Conservation (phyloP, 2,888 invertebrate genomes). For the Belgica antarctica region DNA sequence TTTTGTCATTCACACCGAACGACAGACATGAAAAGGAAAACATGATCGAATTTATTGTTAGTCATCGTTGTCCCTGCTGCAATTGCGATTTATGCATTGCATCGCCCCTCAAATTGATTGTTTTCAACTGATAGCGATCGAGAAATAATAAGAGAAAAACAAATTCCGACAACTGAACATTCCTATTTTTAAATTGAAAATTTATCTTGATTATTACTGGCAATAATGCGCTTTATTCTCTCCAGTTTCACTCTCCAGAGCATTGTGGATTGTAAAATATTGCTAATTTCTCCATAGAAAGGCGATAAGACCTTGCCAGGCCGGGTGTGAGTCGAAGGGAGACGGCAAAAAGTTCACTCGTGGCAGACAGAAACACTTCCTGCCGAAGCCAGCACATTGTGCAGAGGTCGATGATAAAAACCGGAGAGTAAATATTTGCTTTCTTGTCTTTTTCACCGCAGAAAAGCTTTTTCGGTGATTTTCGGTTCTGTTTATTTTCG, state of each 20-base stretch:
- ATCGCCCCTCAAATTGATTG: conserved; percentile 12
- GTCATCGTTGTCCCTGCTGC: neutral
- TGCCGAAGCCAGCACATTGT: neutral
- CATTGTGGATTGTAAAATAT: neutral
- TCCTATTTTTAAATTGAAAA: conserved; percentile 29
- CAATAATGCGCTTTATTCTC: conserved; percentile 15
- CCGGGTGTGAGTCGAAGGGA: neutral
- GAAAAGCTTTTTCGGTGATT: neutral
- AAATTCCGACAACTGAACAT: conserved; percentile 21
- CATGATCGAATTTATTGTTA: conserved; percentile 20
- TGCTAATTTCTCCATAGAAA: conserved; percentile 18
- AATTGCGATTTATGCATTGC: conserved; percentile 5
- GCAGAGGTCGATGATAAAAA: neutral
- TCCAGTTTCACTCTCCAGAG: neutral
- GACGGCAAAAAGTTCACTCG: neutral
- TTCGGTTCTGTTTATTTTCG: neutral
- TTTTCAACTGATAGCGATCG: neutral
- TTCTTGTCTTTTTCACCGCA: conserved; percentile 23
- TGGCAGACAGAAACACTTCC: conserved; percentile 17
- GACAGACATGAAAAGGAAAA: conserved; percentile 5
- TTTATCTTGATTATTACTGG: conserved; percentile 28
- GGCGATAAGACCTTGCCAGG: neutral
- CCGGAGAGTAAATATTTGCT: conserved; percentile 21
- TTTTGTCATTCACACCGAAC: conserved; percentile 25
- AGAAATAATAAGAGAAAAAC: neutral